phyloP scores from a whole-genome alignment of 2,113 vertebrate genomes.

The Centropus bengalensis region DNA sequence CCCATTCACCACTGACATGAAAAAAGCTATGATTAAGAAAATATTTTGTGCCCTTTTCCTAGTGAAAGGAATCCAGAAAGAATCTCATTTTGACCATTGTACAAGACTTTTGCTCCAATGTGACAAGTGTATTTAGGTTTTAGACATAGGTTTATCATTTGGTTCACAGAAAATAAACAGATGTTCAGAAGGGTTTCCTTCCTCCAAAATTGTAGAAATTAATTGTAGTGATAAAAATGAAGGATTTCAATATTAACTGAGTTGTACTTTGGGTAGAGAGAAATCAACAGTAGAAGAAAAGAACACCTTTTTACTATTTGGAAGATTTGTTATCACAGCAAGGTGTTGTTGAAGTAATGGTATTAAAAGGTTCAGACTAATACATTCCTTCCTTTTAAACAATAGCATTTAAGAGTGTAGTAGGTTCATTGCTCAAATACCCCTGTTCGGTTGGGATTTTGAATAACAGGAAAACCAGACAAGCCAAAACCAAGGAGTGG shows the following conservation, averaged over 20 bases:
- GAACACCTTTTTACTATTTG: background rate
- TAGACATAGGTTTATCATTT: background rate
- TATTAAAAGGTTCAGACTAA: background rate
- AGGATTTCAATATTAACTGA: background rate
- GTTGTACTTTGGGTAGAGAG: background rate
- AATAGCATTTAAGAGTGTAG: background rate
- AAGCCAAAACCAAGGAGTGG: background rate
- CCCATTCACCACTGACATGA: background rate
- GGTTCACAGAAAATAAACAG: background rate
- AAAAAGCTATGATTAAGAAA: background rate
- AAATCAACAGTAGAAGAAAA: background rate
- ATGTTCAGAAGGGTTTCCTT: background rate
- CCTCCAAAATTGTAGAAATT: background rate
- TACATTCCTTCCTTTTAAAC: background rate
- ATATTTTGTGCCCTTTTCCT: background rate
- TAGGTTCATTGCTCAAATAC: background rate
- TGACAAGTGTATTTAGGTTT: background rate
- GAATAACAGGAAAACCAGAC: background rate
- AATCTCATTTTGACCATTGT: background rate
- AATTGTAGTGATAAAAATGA: background rate
- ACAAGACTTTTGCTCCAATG: background rate
- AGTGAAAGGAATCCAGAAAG: background rate
- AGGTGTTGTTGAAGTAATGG: background rate
- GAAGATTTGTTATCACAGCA: background rate
- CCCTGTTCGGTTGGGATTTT: background rate